These are phyloP conservation scores for Labeo rohita DNA, from an alignment of 2,113 vertebrate species.

Conservation along the genomic window DNA sequence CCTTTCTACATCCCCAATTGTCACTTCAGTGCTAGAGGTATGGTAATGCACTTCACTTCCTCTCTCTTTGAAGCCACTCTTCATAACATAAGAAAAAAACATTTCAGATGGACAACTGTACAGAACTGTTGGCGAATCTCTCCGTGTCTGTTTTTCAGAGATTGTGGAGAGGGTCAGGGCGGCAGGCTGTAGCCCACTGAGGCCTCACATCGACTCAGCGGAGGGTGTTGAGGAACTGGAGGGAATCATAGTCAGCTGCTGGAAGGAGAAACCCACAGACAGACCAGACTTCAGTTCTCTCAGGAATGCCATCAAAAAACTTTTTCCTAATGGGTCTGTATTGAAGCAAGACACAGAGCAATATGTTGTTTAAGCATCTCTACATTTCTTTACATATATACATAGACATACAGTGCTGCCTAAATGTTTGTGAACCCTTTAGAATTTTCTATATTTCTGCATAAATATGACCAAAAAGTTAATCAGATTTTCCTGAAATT, in stretches of 20 bases:
- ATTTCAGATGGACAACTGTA: background rate
- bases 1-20: constrained; percentile 59
- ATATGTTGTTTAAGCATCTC: background rate
- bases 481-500: no score
- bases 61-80: background rate
- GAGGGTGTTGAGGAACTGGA: constrained; percentile 56
- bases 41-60: background rate
- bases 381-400: background rate
- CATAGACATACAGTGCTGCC: no score
- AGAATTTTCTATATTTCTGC: no score
- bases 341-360: background rate
- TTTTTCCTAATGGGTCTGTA: constrained; percentile 53
- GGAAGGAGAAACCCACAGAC: constrained; percentile 56
- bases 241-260: constrained; percentile 57
- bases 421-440: no score
- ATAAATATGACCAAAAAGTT: no score
- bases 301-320: constrained; percentile 55
- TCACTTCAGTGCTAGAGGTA: constrained; percentile 56
- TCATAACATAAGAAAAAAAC: background rate
- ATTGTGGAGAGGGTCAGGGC: constrained; percentile 53
- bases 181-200: constrained; percentile 35
- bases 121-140: background rate
- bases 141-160: constrained; percentile 43
- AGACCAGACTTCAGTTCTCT: constrained; percentile 61
- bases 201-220: constrained; percentile 49